Evolutionary conservation across 1,140 invertebrate genomes (phyloP), one percentile per base, ranked within the genome.

Genomic region (Penaeus chinensis): DNA sequence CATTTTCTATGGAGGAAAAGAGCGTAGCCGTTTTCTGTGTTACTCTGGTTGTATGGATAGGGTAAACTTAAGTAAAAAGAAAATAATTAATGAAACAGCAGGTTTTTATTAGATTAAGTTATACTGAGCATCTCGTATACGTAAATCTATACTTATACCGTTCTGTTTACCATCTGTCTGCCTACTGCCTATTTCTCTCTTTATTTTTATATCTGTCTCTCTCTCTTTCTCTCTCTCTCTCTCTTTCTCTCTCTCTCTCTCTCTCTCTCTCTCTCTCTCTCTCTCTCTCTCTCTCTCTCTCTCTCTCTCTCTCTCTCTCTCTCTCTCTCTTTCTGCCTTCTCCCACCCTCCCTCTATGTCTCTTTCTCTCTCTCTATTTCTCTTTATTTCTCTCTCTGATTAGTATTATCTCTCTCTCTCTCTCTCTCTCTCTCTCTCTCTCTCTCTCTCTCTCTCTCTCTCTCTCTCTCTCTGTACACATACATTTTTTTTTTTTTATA

Each of bases 361-460:
- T 37, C 54, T 19, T 19, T 19, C 19, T 37, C 42, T 27, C 42
- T 42, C 71, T 42, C 42, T 76, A 5, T 47, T 37, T 54, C 42
- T 47, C 76, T 47, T 18, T 78, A 42, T 47, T 18, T 47, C 42
- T 42, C 42, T 27, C 24, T 27, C 71, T 42, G 5, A 4, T 11
- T 27, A 8, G 1, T 76, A 4, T 11, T 42, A 3, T 42, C 42
- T 76, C 24, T 20, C 19, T 76, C 24, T n/a, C 61, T n/a, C 61
- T 32, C 61, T 32, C 32, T 81, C 76, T 78, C 76, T 78, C 76
- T 78, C 76, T 78, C 76, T 78, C 76, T 78, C 76, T 78, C 76
- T 78, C 76, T 78, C 76, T 78, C 76, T 78, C 76, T 78, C 76
- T 78, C 76, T 78, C 76, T 78, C 76, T 78, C 76, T 66, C 65